phyloP scores from a whole-genome alignment of 2,797 vertebrate genomes.

The Calcarius lapponicus region DNA sequence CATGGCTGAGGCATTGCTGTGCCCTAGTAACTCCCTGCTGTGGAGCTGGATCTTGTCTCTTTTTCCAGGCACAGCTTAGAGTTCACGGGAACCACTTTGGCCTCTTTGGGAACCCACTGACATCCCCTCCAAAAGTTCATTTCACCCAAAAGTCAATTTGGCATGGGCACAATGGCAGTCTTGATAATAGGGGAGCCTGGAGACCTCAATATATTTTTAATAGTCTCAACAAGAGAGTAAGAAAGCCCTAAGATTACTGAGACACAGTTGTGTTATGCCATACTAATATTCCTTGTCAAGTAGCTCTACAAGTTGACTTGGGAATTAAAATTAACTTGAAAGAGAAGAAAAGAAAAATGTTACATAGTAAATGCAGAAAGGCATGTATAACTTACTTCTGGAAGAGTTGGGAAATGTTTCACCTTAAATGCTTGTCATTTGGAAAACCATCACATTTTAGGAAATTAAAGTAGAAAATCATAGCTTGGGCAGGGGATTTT shows the following conservation, averaged over 20 bases:
- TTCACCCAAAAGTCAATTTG: constrained; percentile 14
- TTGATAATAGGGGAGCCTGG: neutral
- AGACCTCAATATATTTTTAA: neutral
- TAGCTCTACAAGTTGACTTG: neutral
- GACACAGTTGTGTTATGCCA: neutral
- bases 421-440: constrained; percentile 2
- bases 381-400: neutral
- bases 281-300: neutral
- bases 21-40: constrained; percentile 1
- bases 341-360: neutral
- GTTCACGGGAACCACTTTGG: neutral
- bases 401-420: neutral
- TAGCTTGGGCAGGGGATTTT: neutral
- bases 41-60: neutral
- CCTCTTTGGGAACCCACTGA: neutral
- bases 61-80: constrained; percentile 6
- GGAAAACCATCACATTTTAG: neutral
- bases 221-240: neutral
- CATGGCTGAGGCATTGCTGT: neutral
- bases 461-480: constrained; percentile 28
- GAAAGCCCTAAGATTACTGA: neutral
- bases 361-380: neutral
- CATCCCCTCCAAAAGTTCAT: neutral
- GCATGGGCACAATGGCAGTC: neutral
- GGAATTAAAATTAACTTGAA: constrained; percentile 33